A percentile compares a stretch with the other conserved stretches of the same genome.
Conservation (phyloP, 2,113 vertebrate genomes). For the Eulemur rufifrons region DNA sequence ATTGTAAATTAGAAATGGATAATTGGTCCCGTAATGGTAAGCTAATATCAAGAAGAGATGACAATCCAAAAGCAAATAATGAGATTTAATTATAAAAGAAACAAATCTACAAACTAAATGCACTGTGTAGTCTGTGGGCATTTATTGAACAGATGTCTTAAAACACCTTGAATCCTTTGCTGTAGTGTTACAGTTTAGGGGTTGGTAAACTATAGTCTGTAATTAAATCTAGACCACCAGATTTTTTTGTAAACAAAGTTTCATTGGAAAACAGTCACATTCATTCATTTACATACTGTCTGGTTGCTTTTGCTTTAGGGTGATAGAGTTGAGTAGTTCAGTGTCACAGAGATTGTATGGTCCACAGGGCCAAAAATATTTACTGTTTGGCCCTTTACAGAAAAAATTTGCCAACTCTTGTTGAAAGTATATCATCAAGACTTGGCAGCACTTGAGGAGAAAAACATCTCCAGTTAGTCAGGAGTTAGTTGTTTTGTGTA, state of each 20-base stretch:
- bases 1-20: slow-evolving; percentile 18
- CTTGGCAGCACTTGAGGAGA: background rate
- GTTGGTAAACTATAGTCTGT: background rate
- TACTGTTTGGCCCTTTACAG: background rate
- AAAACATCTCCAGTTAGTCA: background rate
- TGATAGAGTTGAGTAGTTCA: background rate
- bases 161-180: background rate
- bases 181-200: background rate
- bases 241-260: background rate
- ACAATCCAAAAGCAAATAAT: background rate
- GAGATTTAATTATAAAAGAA: background rate
- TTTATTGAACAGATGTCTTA: background rate
- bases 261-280: background rate
- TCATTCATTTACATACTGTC: background rate
- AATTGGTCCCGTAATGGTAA: background rate
- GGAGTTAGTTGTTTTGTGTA: slow-evolving; percentile 5
- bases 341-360: background rate
- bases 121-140: background rate
- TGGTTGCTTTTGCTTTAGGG: background rate
- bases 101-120: background rate
- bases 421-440: background rate
- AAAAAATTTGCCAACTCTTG: background rate
- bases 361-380: background rate
- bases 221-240: background rate
- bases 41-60: background rate